Base-by-base conservation (phyloP, 2,113 vertebrate genomes). In the Muscicapa adusta region DNA sequence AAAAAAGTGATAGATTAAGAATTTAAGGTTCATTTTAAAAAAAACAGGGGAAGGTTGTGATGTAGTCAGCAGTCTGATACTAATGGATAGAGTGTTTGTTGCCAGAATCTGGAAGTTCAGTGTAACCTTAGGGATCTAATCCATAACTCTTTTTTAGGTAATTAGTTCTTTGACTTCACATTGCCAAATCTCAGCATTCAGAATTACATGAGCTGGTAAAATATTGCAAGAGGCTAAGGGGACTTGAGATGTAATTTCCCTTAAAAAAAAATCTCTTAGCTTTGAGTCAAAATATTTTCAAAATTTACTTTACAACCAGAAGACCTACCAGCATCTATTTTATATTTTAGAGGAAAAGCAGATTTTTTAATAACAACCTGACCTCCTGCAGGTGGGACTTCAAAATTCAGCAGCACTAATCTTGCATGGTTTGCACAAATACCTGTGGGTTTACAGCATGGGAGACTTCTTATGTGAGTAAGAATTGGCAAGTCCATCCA, bases 131-230 rank as follows among this genome's bases (percentile, higher is more conserved):
- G 87, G 93, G 94, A 85, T 89, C 81, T 68, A 73, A 92, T 93
- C 91, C 71, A 91, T 94, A 95, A 77, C 66, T 89, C 85, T 92
- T 95, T 86, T 91, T 96, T 94, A 91, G 81, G 36, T 92, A 92
- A 96, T 93, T 95, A 88, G 71, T 89, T 95, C 87, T 85, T 85
- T 53, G 45, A 68, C 73, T 89, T 94, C 36, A 60, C 50, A 24
- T 56, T 85, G 93, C 89, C 93, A 95, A 85, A 81, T 61, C 54
- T 38, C 45, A 79, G 74, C 50, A 28, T 91, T 88, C 50, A 83
- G 67, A 85, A 76, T 89, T 48, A 48, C 3, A 60, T 42, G 54
- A 89, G 50, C 58, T 73, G 60, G 42, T 87, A 70, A 96, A 94
- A 91, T 82, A 93, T 5, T 85, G 38, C 75, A 79, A 31, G 71